Evolutionary conservation across 2,797 vertebrate genomes (phyloP).

Genomic region (Lagodon rhomboides): DNA sequence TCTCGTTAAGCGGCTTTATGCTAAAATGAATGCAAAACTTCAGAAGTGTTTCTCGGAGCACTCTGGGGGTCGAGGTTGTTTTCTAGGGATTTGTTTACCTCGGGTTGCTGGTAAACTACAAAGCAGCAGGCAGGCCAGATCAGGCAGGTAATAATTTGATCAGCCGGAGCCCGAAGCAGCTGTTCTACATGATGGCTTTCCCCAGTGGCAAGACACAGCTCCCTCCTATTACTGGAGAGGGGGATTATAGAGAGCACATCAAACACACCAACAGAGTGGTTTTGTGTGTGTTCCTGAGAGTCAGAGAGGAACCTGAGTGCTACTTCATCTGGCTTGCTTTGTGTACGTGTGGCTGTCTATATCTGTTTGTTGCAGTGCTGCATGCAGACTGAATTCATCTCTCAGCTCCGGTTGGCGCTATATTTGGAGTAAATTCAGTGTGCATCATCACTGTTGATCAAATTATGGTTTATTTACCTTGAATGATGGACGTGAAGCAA

Average conservation of each 20-base stretch:
- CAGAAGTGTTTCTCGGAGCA: neutral
- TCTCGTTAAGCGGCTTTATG: constrained; percentile 5
- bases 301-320: constrained; percentile 11
- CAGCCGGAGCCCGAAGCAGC: constrained; percentile 57
- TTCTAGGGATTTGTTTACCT: constrained; percentile 60
- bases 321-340: constrained; percentile 19
- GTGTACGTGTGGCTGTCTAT: neutral
- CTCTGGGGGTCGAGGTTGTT: constrained; percentile 25
- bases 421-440: neutral
- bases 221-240: constrained; percentile 33
- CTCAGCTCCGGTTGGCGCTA: neutral
- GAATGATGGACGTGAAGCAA: neutral
- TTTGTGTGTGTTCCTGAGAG: constrained; percentile 7
- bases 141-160: constrained; percentile 72
- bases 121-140: constrained; percentile 64
- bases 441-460: neutral
- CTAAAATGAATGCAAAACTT: constrained; percentile 6
- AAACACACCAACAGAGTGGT: constrained; percentile 47
- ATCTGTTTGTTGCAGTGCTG: neutral
- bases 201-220: constrained; percentile 41
- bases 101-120: constrained; percentile 51
- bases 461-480: neutral
- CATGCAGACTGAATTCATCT: neutral
- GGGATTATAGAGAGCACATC: constrained; percentile 53
- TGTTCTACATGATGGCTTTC: constrained; percentile 70